Evolutionary conservation across 2,113 vertebrate species (phyloP).

Genomic region (Pangasianodon hypophthalmus): DNA sequence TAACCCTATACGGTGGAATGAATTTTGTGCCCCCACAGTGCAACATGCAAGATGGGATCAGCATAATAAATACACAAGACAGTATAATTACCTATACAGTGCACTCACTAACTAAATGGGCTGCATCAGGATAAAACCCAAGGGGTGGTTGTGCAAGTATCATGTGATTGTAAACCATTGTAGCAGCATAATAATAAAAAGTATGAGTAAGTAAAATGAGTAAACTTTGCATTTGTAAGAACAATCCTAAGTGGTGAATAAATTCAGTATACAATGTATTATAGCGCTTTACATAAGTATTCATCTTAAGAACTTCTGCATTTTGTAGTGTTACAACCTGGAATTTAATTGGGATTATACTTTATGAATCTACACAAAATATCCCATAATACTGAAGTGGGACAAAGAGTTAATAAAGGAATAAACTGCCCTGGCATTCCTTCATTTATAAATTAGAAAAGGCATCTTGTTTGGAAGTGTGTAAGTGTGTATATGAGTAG

Average conservation of each 20-base stretch:
- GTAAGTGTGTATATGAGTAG: not conserved
- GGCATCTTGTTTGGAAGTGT: not conserved
- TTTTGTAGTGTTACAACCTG: not conserved
- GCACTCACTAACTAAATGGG: not conserved
- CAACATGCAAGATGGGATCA: not conserved
- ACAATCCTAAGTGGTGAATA: not conserved
- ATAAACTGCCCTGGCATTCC: not conserved
- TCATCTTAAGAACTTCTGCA: not conserved
- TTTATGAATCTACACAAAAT: not conserved
- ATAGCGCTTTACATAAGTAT: not conserved
- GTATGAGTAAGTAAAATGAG: not conserved
- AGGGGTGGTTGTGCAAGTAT: not conserved
- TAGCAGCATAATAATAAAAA: not conserved
- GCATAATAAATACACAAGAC: slow-evolving; percentile 1
- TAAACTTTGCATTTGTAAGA: not conserved
- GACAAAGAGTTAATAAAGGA: not conserved
- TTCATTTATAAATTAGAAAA: not conserved
- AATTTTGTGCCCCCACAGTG: not conserved
- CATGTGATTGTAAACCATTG: not conserved
- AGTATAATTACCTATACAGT: not conserved
- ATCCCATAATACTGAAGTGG: not conserved
- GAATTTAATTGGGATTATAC: not conserved
- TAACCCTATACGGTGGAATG: not conserved
- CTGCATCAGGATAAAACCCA: slow-evolving; percentile 9
- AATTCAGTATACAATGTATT: not conserved